Evolutionary conservation across 1,140 invertebrate species (phyloP), one percentile per base, ranked within the genome.

Genomic region (Zaprionus kolodkinae): DNA sequence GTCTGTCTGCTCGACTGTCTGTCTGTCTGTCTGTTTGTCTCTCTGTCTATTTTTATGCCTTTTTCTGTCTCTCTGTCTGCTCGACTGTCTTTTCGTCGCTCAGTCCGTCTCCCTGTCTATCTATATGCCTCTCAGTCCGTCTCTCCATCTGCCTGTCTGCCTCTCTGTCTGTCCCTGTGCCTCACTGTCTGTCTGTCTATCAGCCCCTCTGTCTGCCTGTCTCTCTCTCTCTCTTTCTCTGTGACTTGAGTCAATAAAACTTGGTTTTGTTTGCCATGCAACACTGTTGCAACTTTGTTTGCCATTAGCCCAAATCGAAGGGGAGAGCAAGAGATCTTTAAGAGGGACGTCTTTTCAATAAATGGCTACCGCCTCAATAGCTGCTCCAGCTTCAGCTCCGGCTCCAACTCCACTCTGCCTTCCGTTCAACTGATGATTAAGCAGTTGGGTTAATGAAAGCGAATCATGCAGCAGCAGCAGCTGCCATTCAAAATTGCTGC

Each of bases 361-460:
- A 84, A 84, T 85, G 81, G 78, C 75, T 70, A 73, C 64, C 75
- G 71, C 71, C 75, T 78, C 75, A 67, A 61, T 66, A 56, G 36
- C 33, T 57, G 55, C 45, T 17, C 25, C 54, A 17, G 38, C 61
- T 35, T 36, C 36, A 27, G 21, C 50, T 56, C 36, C 40, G 12
- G 38, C 61, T 35, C 33, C 36, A 27, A n/a, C 50, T 56, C 52
- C 40, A 12, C 21, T 7, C 12, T 60, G 54, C n/a, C 61, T 59
- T 13, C 36, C 45, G 45, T 38, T 33, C 59, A 48, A 66, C 79
- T 71, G 68, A 88, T 87, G 84, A 87, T 87, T 87, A 87, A 87
- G 84, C 84, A 87, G 81, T 88, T 87, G 85, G 77, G 73, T 80
- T 87, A 87, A 87, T 87, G 84, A 87, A 87, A 88, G 80, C 85